Conservation (phyloP, 2,888 invertebrate species). For the Acrocyrtus sp. region DNA sequence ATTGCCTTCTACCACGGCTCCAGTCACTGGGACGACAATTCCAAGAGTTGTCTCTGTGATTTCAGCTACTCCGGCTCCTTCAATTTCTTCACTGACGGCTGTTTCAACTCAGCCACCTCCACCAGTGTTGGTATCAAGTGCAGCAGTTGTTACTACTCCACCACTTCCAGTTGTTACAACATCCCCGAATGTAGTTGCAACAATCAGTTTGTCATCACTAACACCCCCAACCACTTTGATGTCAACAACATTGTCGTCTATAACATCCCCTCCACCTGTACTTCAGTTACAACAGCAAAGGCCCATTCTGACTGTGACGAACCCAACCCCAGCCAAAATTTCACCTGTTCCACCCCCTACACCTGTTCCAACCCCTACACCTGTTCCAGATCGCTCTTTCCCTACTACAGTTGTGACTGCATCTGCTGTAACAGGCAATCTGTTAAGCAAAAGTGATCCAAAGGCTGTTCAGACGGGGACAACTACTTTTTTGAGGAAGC, state of each 20-base stretch:
- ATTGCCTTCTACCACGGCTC: too few relatives aligned
- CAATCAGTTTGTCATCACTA: not conserved
- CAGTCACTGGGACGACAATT: too few relatives aligned
- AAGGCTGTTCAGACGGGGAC: too few relatives aligned
- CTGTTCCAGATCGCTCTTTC: not conserved
- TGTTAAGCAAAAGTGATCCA: too few relatives aligned
- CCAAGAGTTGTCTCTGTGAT: too few relatives aligned
- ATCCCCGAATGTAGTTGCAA: not conserved
- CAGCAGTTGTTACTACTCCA: not conserved
- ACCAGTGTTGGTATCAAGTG: not conserved
- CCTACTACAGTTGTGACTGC: not conserved
- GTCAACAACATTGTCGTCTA: not conserved
- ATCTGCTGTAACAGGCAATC: not conserved
- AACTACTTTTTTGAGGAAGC: conserved; percentile 19
- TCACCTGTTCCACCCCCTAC: too few relatives aligned
- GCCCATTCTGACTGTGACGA: not conserved
- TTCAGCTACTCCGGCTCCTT: conserved; percentile 10
- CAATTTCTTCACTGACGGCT: not conserved
- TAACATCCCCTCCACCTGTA: conserved; percentile 16
- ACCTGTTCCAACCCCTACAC: not conserved
- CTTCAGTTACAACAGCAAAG: conserved; percentile 4
- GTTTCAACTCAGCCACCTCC: not conserved
- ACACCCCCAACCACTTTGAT: not conserved
- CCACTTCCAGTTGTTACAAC: not conserved
- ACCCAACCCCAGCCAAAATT: too few relatives aligned